phyloP scores from a whole-genome alignment of 1,140 invertebrate species.

The Cecropterus lyciades region DNA sequence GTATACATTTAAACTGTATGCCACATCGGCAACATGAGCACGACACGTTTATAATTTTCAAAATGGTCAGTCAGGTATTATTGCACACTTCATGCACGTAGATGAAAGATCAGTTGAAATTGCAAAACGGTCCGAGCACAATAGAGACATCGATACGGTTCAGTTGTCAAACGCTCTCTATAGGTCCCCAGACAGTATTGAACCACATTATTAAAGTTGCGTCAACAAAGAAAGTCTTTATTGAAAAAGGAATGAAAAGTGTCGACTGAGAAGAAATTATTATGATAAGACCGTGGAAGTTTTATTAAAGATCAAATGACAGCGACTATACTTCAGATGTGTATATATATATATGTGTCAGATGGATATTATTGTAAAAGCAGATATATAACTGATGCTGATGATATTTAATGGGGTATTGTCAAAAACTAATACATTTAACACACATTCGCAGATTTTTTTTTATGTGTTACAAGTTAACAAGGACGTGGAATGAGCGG shows the following conservation, averaged over 20 bases:
- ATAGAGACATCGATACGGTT: constrained; percentile 28
- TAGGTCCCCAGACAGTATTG: constrained; percentile 12
- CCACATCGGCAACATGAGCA: background rate
- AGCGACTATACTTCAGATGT: no score
- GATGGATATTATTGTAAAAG: no score
- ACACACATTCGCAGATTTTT: no score
- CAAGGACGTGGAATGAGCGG: no score
- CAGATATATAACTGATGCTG: no score
- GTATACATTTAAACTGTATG: no score
- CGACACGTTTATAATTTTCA: background rate
- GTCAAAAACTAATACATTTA: no score
- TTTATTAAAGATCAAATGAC: no score
- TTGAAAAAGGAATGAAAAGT: constrained; percentile 4
- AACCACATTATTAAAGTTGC: constrained; percentile 6
- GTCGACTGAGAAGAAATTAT: background rate
- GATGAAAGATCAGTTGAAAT: constrained; percentile 14
- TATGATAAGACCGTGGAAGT: background rate
- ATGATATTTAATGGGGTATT: no score
- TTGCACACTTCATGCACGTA: constrained; percentile 20
- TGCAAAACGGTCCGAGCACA: constrained; percentile 24
- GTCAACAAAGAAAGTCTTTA: constrained; percentile 19
- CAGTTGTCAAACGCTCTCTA: constrained; percentile 25
- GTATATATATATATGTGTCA: no score
- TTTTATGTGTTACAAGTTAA: no score
- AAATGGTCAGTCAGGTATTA: background rate